Evolutionary conservation across 2,888 invertebrate species (phyloP).

Genomic region (Spodoptera littoralis): DNA sequence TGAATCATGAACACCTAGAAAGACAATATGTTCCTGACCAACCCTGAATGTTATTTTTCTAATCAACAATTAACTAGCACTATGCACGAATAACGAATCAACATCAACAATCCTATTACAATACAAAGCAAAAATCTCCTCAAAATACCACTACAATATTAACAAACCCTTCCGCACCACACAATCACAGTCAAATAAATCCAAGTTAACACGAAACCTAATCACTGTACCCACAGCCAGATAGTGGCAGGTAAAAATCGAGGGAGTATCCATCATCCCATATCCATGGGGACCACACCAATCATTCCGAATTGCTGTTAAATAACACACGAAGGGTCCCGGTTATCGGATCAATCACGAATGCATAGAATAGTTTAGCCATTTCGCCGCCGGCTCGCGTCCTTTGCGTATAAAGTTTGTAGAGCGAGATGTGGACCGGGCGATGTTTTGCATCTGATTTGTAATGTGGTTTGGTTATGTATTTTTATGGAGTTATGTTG

Average conservation of each 20-base stretch:
- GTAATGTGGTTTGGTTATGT: conserved; percentile 18
- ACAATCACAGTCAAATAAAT: conserved; percentile 33
- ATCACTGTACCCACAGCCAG: conserved; percentile 36
- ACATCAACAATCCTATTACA: neutral
- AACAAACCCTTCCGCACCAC: neutral
- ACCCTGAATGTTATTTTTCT: no score
- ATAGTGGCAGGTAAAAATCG: conserved; percentile 54
- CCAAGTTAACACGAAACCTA: conserved; percentile 37
- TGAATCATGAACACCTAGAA: no score
- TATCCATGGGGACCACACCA: conserved; percentile 55
- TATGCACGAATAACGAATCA: no score
- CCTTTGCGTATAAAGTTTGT: conserved; percentile 29
- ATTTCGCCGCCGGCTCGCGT: conserved; percentile 53
- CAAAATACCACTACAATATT: neutral
- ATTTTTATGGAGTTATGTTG: neutral
- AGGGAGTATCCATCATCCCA: conserved; percentile 55
- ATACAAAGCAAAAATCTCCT: neutral
- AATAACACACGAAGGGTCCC: conserved; percentile 66
- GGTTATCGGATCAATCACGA: conserved; percentile 79
- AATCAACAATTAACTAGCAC: no score
- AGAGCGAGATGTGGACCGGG: conserved; percentile 29
- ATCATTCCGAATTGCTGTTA: conserved; percentile 66
- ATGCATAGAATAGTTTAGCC: conserved; percentile 81
- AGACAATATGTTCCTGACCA: no score
- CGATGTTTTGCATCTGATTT: neutral